These are phyloP conservation scores for Hypena proboscidalis DNA, from an alignment of 2,888 invertebrate species.

Conservation along the genomic window DNA sequence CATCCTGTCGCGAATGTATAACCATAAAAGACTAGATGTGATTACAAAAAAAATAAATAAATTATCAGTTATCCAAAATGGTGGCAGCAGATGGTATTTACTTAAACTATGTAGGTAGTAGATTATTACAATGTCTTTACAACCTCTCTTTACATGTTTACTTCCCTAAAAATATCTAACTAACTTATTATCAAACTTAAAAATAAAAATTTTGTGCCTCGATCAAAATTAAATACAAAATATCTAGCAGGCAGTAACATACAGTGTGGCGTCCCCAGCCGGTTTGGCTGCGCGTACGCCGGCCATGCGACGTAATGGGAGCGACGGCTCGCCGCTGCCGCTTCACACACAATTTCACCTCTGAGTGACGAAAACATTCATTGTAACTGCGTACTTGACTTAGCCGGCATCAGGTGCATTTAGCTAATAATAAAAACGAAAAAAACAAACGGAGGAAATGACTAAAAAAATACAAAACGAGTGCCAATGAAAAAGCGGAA, in stretches of 20 bases:
- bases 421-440: conserved; percentile 29
- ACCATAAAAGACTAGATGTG: too few species aligned
- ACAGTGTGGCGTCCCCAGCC: conserved; percentile 63
- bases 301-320: conserved; percentile 81
- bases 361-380: conserved; percentile 84
- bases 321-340: conserved; percentile 83
- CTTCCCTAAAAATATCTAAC: too few species aligned
- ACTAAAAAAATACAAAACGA: neutral
- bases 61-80: too few species aligned
- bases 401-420: conserved; percentile 67
- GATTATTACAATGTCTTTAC: too few species aligned
- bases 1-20: too few species aligned
- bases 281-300: conserved; percentile 75
- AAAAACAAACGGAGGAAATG: neutral
- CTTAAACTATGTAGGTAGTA: too few species aligned
- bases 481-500: too few species aligned
- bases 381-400: conserved; percentile 73
- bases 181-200: too few species aligned
- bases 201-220: too few species aligned
- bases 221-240: neutral
- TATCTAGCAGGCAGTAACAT: conserved; percentile 49
- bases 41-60: too few species aligned
- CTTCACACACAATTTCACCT: conserved; percentile 85
- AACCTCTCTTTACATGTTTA: too few species aligned
- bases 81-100: too few species aligned